A percentile compares a stretch with the other conserved stretches of the same genome.
phyloP scores from a whole-genome alignment of 2,888 invertebrate genomes.

The Agrotis puta region DNA sequence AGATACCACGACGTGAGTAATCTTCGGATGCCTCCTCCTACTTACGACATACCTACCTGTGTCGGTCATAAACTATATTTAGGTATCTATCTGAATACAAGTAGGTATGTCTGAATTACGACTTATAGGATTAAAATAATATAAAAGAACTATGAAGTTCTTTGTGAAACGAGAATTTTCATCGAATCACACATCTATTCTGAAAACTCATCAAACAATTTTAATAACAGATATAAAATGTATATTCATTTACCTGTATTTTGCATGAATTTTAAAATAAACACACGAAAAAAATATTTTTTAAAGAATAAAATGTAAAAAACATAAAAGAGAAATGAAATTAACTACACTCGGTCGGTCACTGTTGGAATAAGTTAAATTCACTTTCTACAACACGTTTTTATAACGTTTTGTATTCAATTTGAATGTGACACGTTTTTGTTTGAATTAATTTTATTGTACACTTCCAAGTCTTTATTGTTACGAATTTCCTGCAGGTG shows the following conservation, averaged over 20 bases:
- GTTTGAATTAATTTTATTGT: slow-evolving; percentile 52
- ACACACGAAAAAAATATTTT: no score
- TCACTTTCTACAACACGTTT: slow-evolving; percentile 71
- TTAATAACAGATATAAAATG: no score
- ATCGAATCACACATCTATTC: no score
- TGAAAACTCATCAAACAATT: no score
- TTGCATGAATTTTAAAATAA: no score
- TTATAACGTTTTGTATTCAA: slow-evolving; percentile 54
- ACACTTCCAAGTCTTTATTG: slow-evolving; percentile 28
- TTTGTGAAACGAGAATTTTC: no score
- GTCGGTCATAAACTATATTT: not conserved
- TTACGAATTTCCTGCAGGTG: slow-evolving; percentile 34
- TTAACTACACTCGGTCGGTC: slow-evolving; percentile 69
- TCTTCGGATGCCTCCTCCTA: not conserved
- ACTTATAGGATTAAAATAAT: slow-evolving; percentile 1
- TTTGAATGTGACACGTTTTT: slow-evolving; percentile 33
- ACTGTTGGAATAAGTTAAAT: slow-evolving; percentile 71
- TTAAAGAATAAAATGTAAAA: slow-evolving; percentile 20
- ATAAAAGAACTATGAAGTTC: no score
- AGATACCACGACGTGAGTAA: slow-evolving; percentile 28
- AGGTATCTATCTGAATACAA: not conserved
- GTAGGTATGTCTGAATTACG: not conserved
- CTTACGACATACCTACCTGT: not conserved
- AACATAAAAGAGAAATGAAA: slow-evolving; percentile 68
- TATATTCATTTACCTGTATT: no score